A percentile compares a stretch with the other conserved stretches of the same genome.
Conservation (phyloP, 2,888 invertebrate genomes). For the Acrobasis repandana region DNA sequence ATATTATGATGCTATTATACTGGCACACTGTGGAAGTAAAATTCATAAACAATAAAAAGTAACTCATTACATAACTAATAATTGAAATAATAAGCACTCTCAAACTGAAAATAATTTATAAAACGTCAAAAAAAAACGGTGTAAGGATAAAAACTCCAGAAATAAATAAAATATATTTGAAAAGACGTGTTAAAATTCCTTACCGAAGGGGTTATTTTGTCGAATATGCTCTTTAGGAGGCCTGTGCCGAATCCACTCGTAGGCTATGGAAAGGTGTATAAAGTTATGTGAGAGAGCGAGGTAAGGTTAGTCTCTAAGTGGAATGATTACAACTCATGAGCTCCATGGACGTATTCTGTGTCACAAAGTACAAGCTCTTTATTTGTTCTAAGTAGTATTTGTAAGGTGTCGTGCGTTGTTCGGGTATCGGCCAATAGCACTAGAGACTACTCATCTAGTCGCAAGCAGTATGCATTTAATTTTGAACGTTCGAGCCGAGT, state of each 20-base stretch:
- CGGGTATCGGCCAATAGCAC: constrained; percentile 80
- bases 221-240: constrained; percentile 84
- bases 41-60: constrained; percentile 51
- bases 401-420: constrained; percentile 80
- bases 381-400: constrained; percentile 73
- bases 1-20: constrained; percentile 67
- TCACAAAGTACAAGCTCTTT: constrained; percentile 83
- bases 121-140: constrained; percentile 66
- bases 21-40: constrained; percentile 75
- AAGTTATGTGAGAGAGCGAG: constrained; percentile 81
- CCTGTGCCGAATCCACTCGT: constrained; percentile 84
- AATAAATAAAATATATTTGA: constrained; percentile 66
- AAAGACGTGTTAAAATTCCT: constrained; percentile 83
- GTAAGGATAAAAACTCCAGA: constrained; percentile 59
- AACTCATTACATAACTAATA: constrained; percentile 63
- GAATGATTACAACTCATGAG: constrained; percentile 71
- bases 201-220: constrained; percentile 84
- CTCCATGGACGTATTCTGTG: constrained; percentile 74
- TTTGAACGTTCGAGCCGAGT: constrained; percentile 79
- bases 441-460: constrained; percentile 81
- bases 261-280: constrained; percentile 83
- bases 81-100: constrained; percentile 64
- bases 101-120: constrained; percentile 58
- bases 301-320: constrained; percentile 71
- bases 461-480: constrained; percentile 81